These are phyloP conservation scores for Lordiphosa fenestrarum DNA, from an alignment of 2,888 invertebrate species.

Conservation along the genomic window DNA sequence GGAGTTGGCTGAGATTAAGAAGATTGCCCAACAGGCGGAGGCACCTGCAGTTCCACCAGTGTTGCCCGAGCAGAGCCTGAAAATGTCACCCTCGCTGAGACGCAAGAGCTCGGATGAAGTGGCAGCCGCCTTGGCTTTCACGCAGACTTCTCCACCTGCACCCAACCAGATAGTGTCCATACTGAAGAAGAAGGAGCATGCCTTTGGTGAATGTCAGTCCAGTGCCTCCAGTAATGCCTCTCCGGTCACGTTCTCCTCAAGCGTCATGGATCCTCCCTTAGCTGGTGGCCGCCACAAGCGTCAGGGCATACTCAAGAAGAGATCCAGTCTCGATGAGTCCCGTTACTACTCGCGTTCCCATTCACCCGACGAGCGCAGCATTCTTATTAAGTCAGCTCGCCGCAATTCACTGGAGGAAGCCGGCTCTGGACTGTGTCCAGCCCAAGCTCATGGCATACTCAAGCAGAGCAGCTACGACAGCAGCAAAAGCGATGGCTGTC, in stretches of 20 bases:
- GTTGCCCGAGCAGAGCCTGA: conserved; percentile 23
- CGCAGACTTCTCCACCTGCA: conserved; percentile 77
- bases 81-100: conserved; percentile 71
- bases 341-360: conserved; percentile 80
- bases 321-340: conserved; percentile 89
- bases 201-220: conserved; percentile 78
- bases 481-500: conserved; percentile 83
- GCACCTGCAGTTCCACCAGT: conserved; percentile 25
- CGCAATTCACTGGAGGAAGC: conserved; percentile 79
- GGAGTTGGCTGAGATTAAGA: conserved; percentile 79
- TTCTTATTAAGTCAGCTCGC: conserved; percentile 79
- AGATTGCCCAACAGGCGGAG: conserved; percentile 62
- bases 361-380: conserved; percentile 80
- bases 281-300: conserved; percentile 81
- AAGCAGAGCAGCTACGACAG: conserved; percentile 88
- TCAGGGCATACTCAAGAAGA: conserved; percentile 91
- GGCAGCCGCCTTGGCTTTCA: conserved; percentile 7
- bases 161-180: conserved; percentile 84
- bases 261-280: conserved; percentile 84
- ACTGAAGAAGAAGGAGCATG: conserved; percentile 84
- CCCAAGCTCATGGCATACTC: conserved; percentile 85
- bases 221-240: conserved; percentile 82
- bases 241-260: conserved; percentile 90
- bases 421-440: conserved; percentile 43
- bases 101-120: conserved; percentile 80